Evolutionary conservation across 2,888 invertebrate species (phyloP), one percentile per base, ranked within the genome.

Genomic region (Chrysolina oricalcia): DNA sequence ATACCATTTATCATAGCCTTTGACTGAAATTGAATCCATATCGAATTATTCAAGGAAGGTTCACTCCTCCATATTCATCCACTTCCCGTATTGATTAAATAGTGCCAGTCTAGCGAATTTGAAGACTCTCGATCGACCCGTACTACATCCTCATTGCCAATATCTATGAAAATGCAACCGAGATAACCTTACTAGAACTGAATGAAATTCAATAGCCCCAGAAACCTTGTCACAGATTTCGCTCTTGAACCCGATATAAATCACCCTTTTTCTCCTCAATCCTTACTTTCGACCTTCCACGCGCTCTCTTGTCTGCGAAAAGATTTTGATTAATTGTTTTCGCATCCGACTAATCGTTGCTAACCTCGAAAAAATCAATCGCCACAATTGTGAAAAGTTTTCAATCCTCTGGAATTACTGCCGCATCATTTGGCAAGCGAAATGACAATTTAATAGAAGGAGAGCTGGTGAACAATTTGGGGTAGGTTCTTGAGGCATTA

Each of bases 321-420:
- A n/a, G 17, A 59, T 35, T 59, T 59, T 59, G 35, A 59, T 59
- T 27, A 59, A 59, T 59, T n/a, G 59, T 35, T n/a, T 35, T 11
- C 59, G n/a, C n/a, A 59, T 27, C 59, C 59, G 59, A 27, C 27
- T n/a, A 59, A 59, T 27, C 59, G 59, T n/a, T 27, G 53, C 11
- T 53, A 23, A 27, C 59, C 59, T 59, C 59, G 59, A 59, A n/a
- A 35, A 53, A 59, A 27, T 59, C 59, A 59, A 59, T 59, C 50
- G 50, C 50, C n/a, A 8, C 50, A 10, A 50, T 17, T 19, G 19
- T 13, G 56, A 23, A 56, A 23, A 56, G 56, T 56, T 56, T 56
- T 13, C 56, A 56, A 23, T 56, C 56, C 13, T 13, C 21, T 23
- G 6, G 13, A 23, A 27, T 59, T 35, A 23, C 59, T 59, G 6